Base-by-base conservation (phyloP, 2,113 vertebrate genomes). In the Gobiocypris rarus region DNA sequence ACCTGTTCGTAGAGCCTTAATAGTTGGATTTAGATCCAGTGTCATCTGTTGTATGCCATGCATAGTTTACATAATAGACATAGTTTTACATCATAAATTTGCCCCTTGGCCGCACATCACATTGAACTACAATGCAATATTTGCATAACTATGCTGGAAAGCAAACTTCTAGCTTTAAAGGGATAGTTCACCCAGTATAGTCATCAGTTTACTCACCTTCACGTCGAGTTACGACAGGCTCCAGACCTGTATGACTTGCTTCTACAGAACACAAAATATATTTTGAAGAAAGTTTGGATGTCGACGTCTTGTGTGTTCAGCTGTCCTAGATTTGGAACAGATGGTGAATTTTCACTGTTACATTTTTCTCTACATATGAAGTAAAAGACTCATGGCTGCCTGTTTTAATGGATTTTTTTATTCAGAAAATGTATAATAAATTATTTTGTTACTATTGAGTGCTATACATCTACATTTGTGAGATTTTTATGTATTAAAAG, bases 351-450 rank as follows among this genome's bases (percentile, higher is more conserved):
- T 54, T 2, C 0, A 17, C 5, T 45, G 58, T 59, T 17, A 58
- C 3, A 38, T 77, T 83, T 83, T 83, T 83, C 76, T 83, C 28
- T 71, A 82, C 80, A 43, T 22, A 31, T 19, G 31, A 41, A 70
- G 75, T 86, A 56, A 81, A 76, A 13, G 59, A 19, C 61, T 82
- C 19, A 69, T 54, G 71, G 74, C 54, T 61, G 73, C 34, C 61
- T 75, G 59, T 45, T 82, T 52, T n/a, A 59, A 80, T 84, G 41
- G 69, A 54, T 81, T 79, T 75, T 75, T 87, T 82, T 87, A 84
- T 82, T 82, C 78, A 78, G 58, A 76, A n/a, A 75, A 56, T n/a
- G 48, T 81, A 38, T 59, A 86, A 86, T 84, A 86, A 84, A 82
- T 63, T 71, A 87, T 63, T 3, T 5, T 61, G 24, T 24, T 67